Base-by-base conservation (phyloP, 2,888 invertebrate species). In the Drosophila nigricruria region DNA sequence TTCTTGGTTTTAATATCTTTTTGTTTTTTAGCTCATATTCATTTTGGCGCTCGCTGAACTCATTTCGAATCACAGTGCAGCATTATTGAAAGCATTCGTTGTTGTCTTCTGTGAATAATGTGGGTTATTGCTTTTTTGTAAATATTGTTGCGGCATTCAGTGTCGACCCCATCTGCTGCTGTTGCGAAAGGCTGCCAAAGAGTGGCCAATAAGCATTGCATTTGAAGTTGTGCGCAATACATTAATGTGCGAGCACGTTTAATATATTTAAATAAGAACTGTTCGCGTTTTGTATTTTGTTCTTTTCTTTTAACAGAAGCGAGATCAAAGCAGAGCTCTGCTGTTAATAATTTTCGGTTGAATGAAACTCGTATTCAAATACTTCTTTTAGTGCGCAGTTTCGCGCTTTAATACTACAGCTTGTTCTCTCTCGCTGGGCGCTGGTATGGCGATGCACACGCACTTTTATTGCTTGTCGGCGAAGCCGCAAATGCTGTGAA, bases 101-200 rank as follows among this genome's bases (percentile, higher is more conserved):
- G 45, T 49, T 60, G 43, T 25, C n/a, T 27, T 43, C n/a, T 66
- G 42, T 54, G 68, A 45, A 59, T 61, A 77, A 68, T 69, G 69
- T 49, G 49, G 64, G 58, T 81, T 82, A 82, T 86, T 83, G 81
- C 77, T 74, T 82, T 82, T 83, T 70, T 38, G 54, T 54, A 53
- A 32, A 56, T 56, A 43, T 56, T 75, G 63, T 50, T 70, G 64
- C 60, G 66, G 40, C 42, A 40, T 42, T 59, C 36, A n/a, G 27
- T 36, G 16, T n/a, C 42, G 18, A 32, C 20, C 32, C 32, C 50
- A 18, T 4, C 18, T 32, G 47, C 25, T 12, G 5, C 25, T 6
- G 27, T 30, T 30, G 30, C 30, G 6, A 30, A 30, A 30, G 30
- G 30, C 5, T 5, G 27, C 3, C 3, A 5, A 27, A 5, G 27